phyloP scores from a whole-genome alignment of 2,797 vertebrate species.

The Gambelia wislizenii region DNA sequence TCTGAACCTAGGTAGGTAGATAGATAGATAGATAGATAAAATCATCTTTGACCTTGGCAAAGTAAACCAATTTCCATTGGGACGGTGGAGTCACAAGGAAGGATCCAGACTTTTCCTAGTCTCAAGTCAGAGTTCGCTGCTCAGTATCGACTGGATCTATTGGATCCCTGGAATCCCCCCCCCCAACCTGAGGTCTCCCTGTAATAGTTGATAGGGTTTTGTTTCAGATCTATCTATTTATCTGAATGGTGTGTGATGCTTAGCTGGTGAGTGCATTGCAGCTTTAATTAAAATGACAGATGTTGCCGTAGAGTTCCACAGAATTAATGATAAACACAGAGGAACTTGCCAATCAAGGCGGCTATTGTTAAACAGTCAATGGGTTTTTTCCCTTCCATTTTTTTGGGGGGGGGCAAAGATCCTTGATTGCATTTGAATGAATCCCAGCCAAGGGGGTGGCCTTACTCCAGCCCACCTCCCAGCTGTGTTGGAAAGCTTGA shows the following conservation, averaged over 20 bases:
- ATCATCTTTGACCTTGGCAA: not conserved
- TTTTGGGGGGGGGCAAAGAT: constrained; percentile 49
- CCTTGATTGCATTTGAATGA: constrained; percentile 52
- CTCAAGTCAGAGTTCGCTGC: no score
- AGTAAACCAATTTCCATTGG: not conserved
- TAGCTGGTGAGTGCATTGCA: constrained; percentile 47
- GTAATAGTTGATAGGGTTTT: not conserved
- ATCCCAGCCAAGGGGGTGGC: not conserved
- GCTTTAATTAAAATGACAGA: constrained; percentile 68
- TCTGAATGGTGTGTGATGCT: constrained; percentile 1
- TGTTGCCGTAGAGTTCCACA: constrained; percentile 59
- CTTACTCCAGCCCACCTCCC: not conserved
- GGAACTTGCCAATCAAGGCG: constrained; percentile 44
- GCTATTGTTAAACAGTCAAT: constrained; percentile 51
- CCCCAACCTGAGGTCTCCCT: not conserved
- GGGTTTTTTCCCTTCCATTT: no score
- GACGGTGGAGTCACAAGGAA: not conserved
- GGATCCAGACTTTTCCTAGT: no score
- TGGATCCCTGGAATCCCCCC: not conserved
- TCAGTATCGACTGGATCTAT: no score
- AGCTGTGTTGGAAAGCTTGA: not conserved
- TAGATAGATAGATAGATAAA: not conserved
- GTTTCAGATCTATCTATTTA: not conserved
- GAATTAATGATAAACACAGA: constrained; percentile 64
- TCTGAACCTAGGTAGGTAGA: not conserved